These are phyloP conservation scores for Lates calcarifer DNA, from an alignment of 2,113 vertebrate species.

Conservation along the genomic window DNA sequence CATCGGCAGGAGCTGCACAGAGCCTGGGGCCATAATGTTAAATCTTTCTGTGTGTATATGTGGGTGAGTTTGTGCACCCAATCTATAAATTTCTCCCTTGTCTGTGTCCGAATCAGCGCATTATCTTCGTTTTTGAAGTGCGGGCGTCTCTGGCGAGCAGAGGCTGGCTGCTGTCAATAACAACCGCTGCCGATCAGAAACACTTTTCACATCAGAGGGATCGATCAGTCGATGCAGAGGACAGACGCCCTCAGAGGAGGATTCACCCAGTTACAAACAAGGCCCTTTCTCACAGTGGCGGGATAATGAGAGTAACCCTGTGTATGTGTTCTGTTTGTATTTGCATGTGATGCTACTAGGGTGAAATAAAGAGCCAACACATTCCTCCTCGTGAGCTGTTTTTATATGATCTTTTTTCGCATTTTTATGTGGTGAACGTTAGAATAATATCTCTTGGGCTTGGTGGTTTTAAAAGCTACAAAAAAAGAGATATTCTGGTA, in stretches of 20 bases:
- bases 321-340: constrained; percentile 30
- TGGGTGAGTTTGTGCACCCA: constrained; percentile 1
- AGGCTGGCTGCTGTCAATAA: constrained; percentile 66
- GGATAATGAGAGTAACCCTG: constrained; percentile 44
- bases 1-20: constrained; percentile 37
- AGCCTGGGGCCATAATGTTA: constrained; percentile 38
- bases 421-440: constrained; percentile 47
- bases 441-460: constrained; percentile 32
- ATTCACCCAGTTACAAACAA: constrained; percentile 39
- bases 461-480: constrained; percentile 30
- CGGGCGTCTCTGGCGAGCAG: constrained; percentile 20
- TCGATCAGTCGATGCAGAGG: constrained; percentile 52
- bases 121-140: constrained; percentile 56
- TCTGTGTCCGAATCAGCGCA: constrained; percentile 53
- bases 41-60: constrained; percentile 10
- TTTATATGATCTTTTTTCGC: constrained; percentile 45
- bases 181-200: constrained; percentile 64
- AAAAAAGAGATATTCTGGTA: constrained; percentile 24
- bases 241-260: constrained; percentile 45
- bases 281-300: constrained; percentile 38
- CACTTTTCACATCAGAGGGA: constrained; percentile 72
- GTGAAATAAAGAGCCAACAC: constrained; percentile 33
- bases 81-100: constrained; percentile 57
- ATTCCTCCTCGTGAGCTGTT: constrained; percentile 25
- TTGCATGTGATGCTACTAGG: constrained; percentile 11